Conservation (phyloP, 2,888 invertebrate species). For the Agonopterix alstromeriana region DNA sequence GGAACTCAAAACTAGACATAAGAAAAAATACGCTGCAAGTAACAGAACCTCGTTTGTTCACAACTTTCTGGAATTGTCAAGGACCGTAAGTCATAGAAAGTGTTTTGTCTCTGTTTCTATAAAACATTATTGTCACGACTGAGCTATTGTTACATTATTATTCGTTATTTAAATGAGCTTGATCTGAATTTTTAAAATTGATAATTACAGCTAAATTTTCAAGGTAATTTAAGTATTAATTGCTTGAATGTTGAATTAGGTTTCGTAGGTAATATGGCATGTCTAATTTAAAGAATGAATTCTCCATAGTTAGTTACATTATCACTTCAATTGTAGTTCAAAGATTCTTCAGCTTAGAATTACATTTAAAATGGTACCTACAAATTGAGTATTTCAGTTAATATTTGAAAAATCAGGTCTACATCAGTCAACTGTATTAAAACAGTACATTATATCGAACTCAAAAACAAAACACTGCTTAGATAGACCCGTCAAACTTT, state of each 20-base stretch:
- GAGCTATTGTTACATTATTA: conserved; percentile 39
- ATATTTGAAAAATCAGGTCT: too few species aligned
- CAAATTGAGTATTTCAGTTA: too few species aligned
- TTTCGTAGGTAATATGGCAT: too few species aligned
- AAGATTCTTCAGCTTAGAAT: too few species aligned
- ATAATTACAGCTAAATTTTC: background rate
- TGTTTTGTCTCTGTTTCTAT: conserved; percentile 45
- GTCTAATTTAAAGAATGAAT: too few species aligned
- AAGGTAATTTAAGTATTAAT: background rate
- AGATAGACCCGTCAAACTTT: conserved; percentile 5
- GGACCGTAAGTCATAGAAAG: conserved; percentile 54
- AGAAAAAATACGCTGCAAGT: conserved; percentile 29
- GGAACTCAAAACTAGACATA: conserved; percentile 16
- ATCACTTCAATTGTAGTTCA: too few species aligned
- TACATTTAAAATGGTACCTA: too few species aligned
- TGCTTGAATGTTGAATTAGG: too few species aligned
- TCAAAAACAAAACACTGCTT: too few species aligned
- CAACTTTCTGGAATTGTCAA: conserved; percentile 58
- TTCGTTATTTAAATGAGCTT: conserved; percentile 47
- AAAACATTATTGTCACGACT: conserved; percentile 58
- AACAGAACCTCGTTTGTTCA: conserved; percentile 47
- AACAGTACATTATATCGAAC: too few species aligned
- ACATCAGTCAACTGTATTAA: too few species aligned
- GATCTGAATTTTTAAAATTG: conserved; percentile 38
- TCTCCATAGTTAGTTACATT: too few species aligned